Conservation (phyloP, 2,888 invertebrate species). For the Seira ritae region DNA sequence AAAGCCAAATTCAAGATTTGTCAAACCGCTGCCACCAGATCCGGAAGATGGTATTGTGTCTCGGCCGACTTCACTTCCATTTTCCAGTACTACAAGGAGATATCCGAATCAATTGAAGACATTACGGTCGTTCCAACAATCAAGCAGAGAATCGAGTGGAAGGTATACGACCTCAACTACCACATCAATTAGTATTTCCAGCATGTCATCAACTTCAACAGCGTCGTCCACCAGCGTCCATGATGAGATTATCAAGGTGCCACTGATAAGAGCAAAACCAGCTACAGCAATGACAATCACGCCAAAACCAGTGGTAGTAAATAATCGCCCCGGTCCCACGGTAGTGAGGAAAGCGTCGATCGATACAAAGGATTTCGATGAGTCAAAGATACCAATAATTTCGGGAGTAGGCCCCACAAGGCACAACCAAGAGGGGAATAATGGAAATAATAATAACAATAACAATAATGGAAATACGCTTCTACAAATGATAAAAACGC, state of each 20-base stretch:
- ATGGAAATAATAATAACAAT: constrained; percentile 33
- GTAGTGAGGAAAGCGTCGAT: constrained; percentile 52
- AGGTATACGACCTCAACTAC: constrained; percentile 57
- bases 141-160: constrained; percentile 53
- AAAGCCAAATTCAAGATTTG: constrained; percentile 34
- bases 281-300: constrained; percentile 44
- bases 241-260: constrained; percentile 39
- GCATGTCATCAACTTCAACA: constrained; percentile 58
- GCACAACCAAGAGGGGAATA: constrained; percentile 36
- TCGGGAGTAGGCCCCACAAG: constrained; percentile 71
- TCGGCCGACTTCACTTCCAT: constrained; percentile 39
- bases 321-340: constrained; percentile 34
- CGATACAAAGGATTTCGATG: constrained; percentile 69
- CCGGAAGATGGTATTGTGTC: constrained; percentile 8
- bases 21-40: constrained; percentile 36
- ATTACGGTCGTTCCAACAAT: constrained; percentile 51
- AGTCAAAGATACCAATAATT: constrained; percentile 72
- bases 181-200: constrained; percentile 45
- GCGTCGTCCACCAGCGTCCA: constrained; percentile 23
- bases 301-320: constrained; percentile 46
- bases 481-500: not conserved
- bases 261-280: constrained; percentile 48
- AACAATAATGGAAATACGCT: constrained; percentile 27
- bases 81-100: constrained; percentile 70
- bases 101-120: constrained; percentile 40